Conservation (phyloP, 2,797 vertebrate genomes). For the Microctenopoma lineatum region DNA sequence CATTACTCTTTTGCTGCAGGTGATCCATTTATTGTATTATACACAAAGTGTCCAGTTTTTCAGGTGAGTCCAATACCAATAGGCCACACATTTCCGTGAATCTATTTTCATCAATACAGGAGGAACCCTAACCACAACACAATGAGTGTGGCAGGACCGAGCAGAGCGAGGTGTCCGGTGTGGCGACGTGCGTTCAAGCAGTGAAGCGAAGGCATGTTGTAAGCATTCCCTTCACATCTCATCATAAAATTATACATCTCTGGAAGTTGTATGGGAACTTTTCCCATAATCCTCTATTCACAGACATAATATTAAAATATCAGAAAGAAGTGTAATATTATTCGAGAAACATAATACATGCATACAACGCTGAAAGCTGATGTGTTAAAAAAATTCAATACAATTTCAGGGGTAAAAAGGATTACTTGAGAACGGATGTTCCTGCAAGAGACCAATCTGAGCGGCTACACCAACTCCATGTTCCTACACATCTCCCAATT, state of each 20-base stretch:
- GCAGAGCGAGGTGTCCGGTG: too few species aligned
- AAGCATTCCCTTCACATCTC: slow-evolving; percentile 20
- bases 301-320: slow-evolving; percentile 41
- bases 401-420: slow-evolving; percentile 48
- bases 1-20: too few species aligned
- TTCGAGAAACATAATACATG: slow-evolving; percentile 51
- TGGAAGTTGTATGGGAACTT: slow-evolving; percentile 7
- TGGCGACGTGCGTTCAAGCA: too few species aligned
- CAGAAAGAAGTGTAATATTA: slow-evolving; percentile 55
- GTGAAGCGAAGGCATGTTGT: too few species aligned
- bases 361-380: slow-evolving; percentile 40
- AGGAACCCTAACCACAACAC: too few species aligned
- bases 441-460: slow-evolving; percentile 39
- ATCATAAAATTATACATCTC: slow-evolving; percentile 26
- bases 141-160: too few species aligned
- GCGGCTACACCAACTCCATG: slow-evolving; percentile 15
- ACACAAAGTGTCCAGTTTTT: too few species aligned
- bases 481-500: slow-evolving; percentile 56
- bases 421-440: slow-evolving; percentile 48
- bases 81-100: too few species aligned
- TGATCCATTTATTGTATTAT: too few species aligned
- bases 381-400: slow-evolving; percentile 44
- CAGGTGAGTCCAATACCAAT: too few species aligned
- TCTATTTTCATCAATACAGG: too few species aligned
- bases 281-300: slow-evolving; percentile 37